Evolutionary conservation across 2,113 vertebrate species (phyloP).

Genomic region (Pelobates fuscus): DNA sequence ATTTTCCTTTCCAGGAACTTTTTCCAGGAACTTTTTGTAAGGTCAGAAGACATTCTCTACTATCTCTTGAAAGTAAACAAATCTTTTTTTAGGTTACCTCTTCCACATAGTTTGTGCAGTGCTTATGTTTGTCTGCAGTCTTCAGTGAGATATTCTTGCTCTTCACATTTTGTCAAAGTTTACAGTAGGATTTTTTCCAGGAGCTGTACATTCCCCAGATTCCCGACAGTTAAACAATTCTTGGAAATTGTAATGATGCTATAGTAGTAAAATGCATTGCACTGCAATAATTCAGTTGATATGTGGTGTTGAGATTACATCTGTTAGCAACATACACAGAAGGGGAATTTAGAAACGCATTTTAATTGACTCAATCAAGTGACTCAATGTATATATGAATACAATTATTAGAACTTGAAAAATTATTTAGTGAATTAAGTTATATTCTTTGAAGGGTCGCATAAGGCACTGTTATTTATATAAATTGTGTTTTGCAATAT

Average conservation of each 20-base stretch:
- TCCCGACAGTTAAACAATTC: slow-evolving; percentile 15
- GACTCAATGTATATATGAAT: too few species aligned
- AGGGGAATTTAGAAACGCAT: too few species aligned
- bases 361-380: too few species aligned
- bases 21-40: too few species aligned
- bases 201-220: neutral
- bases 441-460: too few species aligned
- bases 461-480: too few species aligned
- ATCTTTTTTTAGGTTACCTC: slow-evolving; percentile 18
- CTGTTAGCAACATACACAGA: too few species aligned
- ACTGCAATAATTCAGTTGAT: neutral
- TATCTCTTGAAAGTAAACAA: slow-evolving; percentile 1
- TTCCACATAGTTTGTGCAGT: neutral
- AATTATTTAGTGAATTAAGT: too few species aligned
- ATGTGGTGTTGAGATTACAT: too few species aligned
- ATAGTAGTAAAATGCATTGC: neutral
- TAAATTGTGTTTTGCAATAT: too few species aligned
- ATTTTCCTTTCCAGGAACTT: slow-evolving; percentile 3
- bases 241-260: neutral
- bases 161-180: neutral
- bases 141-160: neutral
- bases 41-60: slow-evolving; percentile 9
- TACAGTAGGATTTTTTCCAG: neutral
- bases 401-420: too few species aligned
- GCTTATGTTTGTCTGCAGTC: neutral